phyloP scores from a whole-genome alignment of 2,113 vertebrate species.

The Lepus americanus region DNA sequence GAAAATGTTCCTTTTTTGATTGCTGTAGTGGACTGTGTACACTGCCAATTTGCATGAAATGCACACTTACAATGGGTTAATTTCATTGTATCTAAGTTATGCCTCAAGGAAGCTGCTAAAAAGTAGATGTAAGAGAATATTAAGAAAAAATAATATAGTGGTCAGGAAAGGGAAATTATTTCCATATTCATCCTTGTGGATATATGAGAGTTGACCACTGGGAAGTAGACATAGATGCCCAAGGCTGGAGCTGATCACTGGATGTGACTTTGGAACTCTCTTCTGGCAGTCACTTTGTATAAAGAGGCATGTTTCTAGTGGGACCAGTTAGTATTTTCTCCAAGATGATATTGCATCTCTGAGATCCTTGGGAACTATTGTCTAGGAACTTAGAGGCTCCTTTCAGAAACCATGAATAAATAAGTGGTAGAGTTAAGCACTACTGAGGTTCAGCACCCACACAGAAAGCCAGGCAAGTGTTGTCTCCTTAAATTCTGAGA shows the following conservation, averaged over 20 bases:
- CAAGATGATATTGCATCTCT: background rate
- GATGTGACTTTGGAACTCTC: background rate
- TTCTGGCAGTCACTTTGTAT: constrained; percentile 26
- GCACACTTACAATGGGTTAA: background rate
- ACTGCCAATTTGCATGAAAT: background rate
- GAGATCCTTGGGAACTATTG: background rate
- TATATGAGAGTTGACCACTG: background rate
- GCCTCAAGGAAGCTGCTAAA: background rate
- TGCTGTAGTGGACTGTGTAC: background rate
- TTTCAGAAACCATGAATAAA: constrained; percentile 42
- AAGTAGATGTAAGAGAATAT: background rate
- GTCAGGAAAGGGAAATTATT: background rate
- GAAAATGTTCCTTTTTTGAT: background rate
- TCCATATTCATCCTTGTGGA: constrained; percentile 34
- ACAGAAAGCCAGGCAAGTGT: background rate
- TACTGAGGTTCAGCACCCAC: background rate
- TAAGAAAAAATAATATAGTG: background rate
- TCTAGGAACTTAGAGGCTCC: background rate
- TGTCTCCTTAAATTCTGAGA: background rate
- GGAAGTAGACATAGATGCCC: background rate
- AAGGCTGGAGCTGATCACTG: background rate
- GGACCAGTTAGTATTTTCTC: background rate
- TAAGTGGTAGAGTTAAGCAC: background rate
- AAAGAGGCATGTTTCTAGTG: background rate
- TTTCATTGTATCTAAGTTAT: background rate